These are phyloP conservation scores for Melieria omissa DNA, from an alignment of 2,888 invertebrate species.

Conservation along the genomic window DNA sequence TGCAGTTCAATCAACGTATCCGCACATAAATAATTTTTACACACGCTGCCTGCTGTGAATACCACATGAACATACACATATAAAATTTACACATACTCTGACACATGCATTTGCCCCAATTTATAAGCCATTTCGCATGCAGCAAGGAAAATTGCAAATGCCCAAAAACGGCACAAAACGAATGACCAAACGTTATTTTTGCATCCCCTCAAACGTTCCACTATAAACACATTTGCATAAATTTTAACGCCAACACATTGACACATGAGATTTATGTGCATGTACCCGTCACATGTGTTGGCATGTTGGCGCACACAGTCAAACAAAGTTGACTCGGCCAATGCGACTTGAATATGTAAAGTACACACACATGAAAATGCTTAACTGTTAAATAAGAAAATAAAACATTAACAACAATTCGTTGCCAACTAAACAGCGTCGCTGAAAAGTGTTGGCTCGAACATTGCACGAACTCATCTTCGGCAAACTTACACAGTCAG, in stretches of 20 bases:
- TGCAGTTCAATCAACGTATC: slow-evolving; percentile 16
- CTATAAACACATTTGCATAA: neutral
- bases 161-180: too few relatives aligned
- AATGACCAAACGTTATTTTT: too few relatives aligned
- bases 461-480: too few relatives aligned
- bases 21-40: slow-evolving; percentile 14
- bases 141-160: neutral
- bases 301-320: too few relatives aligned
- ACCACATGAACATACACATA: neutral
- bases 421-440: too few relatives aligned
- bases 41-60: neutral
- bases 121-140: neutral
- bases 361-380: too few relatives aligned
- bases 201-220: too few relatives aligned
- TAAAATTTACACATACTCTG: neutral
- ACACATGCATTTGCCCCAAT: neutral
- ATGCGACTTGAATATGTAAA: too few relatives aligned
- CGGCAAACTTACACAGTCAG: neutral
- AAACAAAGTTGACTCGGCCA: too few relatives aligned
- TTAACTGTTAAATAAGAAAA: too few relatives aligned
- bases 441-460: too few relatives aligned
- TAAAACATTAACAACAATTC: too few relatives aligned
- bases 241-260: slow-evolving; percentile 8
- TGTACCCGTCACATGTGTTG: neutral
- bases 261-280: slow-evolving; percentile 2